Base-by-base conservation (phyloP, 1,140 invertebrate species). In the Drosophila navojoa region DNA sequence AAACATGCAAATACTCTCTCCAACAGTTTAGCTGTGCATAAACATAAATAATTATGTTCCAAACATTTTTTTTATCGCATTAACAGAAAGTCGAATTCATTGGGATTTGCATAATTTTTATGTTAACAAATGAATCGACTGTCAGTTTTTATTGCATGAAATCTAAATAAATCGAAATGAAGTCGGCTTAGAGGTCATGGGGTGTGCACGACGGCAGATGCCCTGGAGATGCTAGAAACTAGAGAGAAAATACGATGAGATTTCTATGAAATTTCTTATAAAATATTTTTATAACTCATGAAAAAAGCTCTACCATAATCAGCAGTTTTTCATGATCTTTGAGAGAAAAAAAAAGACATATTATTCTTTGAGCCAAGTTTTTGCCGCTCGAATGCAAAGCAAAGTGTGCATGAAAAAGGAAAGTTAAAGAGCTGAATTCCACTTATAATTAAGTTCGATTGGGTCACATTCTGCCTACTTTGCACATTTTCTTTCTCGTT, bases 31-130 rank as follows among this genome's bases (percentile, higher is more conserved):
- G 5, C 27, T 29, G 9, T 9, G 27, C 27, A 29, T 29, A 19
- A 19, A 13, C 3, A 40, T 55, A 19, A 22, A 40, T 22, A 40
- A 40, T 58, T 70, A 35, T 70, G 55, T 70, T 38, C 2, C 16
- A 58, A 61, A 47, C 55, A 45, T 32, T 0, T 50, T 52, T 38
- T 13, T 38, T 1, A 22, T 22, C 35, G 11, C 35, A 11, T 38
- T 4, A 38, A 49, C 42, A 38, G 50, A 60, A 76, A 58, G 55
- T 50, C 52, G 53, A 35, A 76, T 71, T 84, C 58, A 40, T 53
- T 63, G 22, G 38, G 25, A 81, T 81, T 84, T 81, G 49, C 81
- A 84, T 84, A 86, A 86, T 86, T 77, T 35, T 16, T 35, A n/a
- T 66, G 19, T 62, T 42, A 55, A 16, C 55, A 32, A 71, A 64